Percentiles rank a stretch among this genome's conserved stretches.
Conservation (phyloP, 2,113 vertebrate genomes). For the Plotosus lineatus region DNA sequence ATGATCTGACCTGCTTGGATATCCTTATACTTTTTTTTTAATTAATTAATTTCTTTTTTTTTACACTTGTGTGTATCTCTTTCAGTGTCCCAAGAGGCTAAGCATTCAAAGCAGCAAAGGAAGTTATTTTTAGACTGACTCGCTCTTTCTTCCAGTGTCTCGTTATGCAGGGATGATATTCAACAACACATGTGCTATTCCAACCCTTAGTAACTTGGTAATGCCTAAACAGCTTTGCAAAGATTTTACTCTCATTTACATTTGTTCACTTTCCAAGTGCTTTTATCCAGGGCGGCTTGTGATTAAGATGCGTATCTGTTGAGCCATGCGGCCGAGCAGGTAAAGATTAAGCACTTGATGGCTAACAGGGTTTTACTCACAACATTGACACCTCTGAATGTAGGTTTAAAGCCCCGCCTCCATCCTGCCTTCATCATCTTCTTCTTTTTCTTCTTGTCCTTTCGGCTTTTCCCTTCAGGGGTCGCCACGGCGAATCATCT, state of each 20-base stretch:
- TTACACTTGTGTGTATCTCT: background rate
- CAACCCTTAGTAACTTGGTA: constrained; percentile 11
- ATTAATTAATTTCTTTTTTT: background rate
- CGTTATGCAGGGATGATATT: background rate
- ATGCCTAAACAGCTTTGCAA: constrained; percentile 14
- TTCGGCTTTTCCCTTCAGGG: too few species aligned
- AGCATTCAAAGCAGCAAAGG: constrained; percentile 24
- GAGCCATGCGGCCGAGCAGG: background rate
- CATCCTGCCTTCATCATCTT: too few species aligned
- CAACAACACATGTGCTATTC: background rate
- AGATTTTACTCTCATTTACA: constrained; percentile 11
- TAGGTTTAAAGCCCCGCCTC: too few species aligned
- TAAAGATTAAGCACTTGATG: background rate
- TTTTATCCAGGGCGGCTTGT: background rate
- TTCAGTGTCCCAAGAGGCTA: constrained; percentile 11
- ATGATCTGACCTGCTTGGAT: background rate
- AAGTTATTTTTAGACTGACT: constrained; percentile 39
- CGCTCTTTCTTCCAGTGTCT: constrained; percentile 17
- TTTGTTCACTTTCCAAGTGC: background rate
- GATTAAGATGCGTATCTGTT: background rate
- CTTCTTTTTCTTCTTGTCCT: too few species aligned
- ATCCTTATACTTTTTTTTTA: background rate
- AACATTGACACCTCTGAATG: background rate
- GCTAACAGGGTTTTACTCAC: background rate
- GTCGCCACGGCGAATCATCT: too few species aligned